A percentile compares a stretch with the other conserved stretches of the same genome.
Conservation (phyloP, 92 coral and sea anemone genomes). For the Nematostella vectensis region DNA sequence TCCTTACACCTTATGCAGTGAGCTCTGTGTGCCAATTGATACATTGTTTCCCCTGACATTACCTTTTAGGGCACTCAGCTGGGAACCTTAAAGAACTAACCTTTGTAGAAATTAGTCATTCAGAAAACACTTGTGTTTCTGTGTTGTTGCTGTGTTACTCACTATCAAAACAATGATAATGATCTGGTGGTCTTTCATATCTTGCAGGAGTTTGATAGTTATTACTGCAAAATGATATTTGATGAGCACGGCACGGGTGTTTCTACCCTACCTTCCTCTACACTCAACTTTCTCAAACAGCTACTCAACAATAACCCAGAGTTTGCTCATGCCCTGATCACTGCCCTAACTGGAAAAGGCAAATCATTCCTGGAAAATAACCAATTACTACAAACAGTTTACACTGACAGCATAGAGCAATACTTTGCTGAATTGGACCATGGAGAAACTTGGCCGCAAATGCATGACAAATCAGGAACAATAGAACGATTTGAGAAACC, state of each 20-base stretch:
- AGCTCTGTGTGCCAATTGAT: too few relatives aligned
- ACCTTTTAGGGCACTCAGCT: too few relatives aligned
- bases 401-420: conserved; percentile 43
- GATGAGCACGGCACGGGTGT: conserved; percentile 56
- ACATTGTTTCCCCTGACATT: too few relatives aligned
- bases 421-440: conserved; percentile 34
- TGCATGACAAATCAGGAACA: background rate
- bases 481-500: background rate
- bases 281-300: conserved; percentile 39
- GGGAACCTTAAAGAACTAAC: too few relatives aligned
- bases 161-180: too few relatives aligned
- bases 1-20: too few relatives aligned
- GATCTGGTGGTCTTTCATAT: too few relatives aligned
- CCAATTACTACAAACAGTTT: conserved; percentile 55
- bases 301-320: conserved; percentile 59
- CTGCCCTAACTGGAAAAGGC: conserved; percentile 51
- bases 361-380: conserved; percentile 58
- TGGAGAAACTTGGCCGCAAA: background rate
- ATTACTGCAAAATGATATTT: conserved; percentile 74
- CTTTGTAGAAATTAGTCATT: too few relatives aligned
- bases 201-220: conserved; percentile 80
- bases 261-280: conserved; percentile 51
- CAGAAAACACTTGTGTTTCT: too few relatives aligned
- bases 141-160: too few relatives aligned
- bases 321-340: conserved; percentile 72